A percentile compares a stretch with the other conserved stretches of the same genome.
Evolutionary conservation across 2,888 invertebrate species (phyloP).

Genomic region (Aethes cnicana): DNA sequence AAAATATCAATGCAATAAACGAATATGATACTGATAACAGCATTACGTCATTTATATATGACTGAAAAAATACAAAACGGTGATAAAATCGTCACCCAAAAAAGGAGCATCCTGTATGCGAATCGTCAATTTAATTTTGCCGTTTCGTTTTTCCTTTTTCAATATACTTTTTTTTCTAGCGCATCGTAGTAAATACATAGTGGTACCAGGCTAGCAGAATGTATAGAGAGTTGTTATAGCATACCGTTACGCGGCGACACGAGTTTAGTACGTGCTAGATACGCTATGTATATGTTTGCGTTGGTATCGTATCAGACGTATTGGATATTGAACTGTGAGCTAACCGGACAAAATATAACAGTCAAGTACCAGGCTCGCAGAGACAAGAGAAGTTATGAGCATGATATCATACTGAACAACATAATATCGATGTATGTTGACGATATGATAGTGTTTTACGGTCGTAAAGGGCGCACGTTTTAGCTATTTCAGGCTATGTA

Average conservation of each 20-base stretch:
- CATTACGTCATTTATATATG: neutral
- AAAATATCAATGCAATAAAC: no score
- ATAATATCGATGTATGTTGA: no score
- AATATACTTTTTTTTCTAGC: conserved; percentile 69
- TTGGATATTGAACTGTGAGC: conserved; percentile 21
- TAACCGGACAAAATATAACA: conserved; percentile 31
- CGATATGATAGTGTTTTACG: no score
- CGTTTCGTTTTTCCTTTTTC: conserved; percentile 36
- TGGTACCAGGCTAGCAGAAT: conserved; percentile 69
- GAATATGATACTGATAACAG: no score
- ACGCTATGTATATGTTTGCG: conserved; percentile 18
- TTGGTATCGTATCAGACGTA: conserved; percentile 28
- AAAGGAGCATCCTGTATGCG: conserved; percentile 48
- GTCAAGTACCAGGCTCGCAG: conserved; percentile 26
- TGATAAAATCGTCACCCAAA: no score
- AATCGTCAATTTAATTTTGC: conserved; percentile 11
- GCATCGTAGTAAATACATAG: conserved; percentile 77
- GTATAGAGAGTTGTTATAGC: conserved; percentile 50
- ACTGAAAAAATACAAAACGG: neutral
- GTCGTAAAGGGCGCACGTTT: no score
- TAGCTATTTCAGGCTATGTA: no score
- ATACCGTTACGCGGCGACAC: conserved; percentile 37
- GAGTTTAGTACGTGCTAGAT: conserved; percentile 39
- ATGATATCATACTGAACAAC: neutral
- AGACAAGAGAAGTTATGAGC: conserved; percentile 1